Base-by-base conservation (phyloP, 2,888 invertebrate species). In the Leptodirus hochenwartii region DNA sequence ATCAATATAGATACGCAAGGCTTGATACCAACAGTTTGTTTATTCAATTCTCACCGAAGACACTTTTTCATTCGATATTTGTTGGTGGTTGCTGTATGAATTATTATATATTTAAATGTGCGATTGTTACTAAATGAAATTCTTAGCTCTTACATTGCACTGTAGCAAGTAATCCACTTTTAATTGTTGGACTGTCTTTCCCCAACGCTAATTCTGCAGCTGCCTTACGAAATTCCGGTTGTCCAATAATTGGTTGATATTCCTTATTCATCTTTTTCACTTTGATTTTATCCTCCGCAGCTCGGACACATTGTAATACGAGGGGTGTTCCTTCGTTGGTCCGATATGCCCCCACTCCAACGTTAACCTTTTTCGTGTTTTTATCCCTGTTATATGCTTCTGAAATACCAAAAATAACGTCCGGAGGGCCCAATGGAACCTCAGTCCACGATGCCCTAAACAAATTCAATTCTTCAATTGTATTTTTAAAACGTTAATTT, bases 351-450 rank as follows among this genome's bases (percentile, higher is more conserved):
- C 90, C 90, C 3, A 75, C 90, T 35, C 95, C 95, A 29, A 99
- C 69, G 57, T 98, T 99, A 37, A 98, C 81, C 59, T 98, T 99
- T 43, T 87, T 87, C 0, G 88, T 72, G 53, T 88, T 80, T 3
- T 65, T 61, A 53, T 98, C 96, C 36, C 62, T 70, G 53, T 88
- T 95, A 59, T 66, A 98, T 1, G 96, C 96, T 54, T 99, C 98
- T 1, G 93, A 84, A 23, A 98, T 81, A 20, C 98, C 98, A 28
- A 99, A 62, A 59, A 99, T 99, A 14, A 87, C 84, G 64, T 96
- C 96, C 4, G 96, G 96, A 11, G 96, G 96, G 4, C 95, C 96
- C 87, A 93, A 84, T n/a, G n/a, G n/a, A n/a, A n/a, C n/a, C n/a
- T n/a, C n/a, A n/a, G n/a, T n/a, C n/a, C n/a, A n/a, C n/a, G n/a